Evolutionary conservation across 2,797 vertebrate species (phyloP).

Genomic region (Platyrinchus mystaceus): DNA sequence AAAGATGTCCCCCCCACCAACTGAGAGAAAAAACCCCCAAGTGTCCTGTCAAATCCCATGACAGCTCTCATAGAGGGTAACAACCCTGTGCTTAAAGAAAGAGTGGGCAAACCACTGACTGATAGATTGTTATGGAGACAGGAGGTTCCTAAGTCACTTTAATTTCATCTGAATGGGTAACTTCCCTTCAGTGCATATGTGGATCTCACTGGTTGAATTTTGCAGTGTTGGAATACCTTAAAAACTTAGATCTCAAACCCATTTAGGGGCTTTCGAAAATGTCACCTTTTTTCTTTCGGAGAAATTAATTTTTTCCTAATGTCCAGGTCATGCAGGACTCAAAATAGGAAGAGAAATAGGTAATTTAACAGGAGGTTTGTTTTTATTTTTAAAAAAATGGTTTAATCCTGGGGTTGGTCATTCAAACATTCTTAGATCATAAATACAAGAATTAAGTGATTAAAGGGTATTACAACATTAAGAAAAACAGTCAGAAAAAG

Average conservation of each 20-base stretch:
- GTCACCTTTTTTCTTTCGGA: background rate
- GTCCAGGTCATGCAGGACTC: background rate
- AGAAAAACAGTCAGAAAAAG: conserved; percentile 13
- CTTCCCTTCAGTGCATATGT: background rate
- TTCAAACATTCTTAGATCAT: background rate
- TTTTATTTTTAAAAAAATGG: background rate
- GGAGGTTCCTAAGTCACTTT: background rate
- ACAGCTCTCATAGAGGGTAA: background rate
- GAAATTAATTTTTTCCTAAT: background rate
- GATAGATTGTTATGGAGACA: background rate
- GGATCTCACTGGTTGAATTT: background rate
- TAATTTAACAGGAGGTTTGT: background rate
- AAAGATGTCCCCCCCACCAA: background rate
- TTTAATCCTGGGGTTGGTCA: background rate
- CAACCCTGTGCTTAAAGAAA: background rate
- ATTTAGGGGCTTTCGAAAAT: background rate
- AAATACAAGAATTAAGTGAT: background rate
- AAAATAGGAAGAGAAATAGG: background rate
- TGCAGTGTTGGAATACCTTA: background rate
- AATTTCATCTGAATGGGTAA: background rate
- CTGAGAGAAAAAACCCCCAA: rapidly evolving
- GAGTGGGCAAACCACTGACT: background rate
- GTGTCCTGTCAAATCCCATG: background rate
- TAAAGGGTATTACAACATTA: conserved; percentile 39
- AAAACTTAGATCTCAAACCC: background rate